Conservation (phyloP, 2,888 invertebrate genomes). For the Sisyra terminalis region DNA sequence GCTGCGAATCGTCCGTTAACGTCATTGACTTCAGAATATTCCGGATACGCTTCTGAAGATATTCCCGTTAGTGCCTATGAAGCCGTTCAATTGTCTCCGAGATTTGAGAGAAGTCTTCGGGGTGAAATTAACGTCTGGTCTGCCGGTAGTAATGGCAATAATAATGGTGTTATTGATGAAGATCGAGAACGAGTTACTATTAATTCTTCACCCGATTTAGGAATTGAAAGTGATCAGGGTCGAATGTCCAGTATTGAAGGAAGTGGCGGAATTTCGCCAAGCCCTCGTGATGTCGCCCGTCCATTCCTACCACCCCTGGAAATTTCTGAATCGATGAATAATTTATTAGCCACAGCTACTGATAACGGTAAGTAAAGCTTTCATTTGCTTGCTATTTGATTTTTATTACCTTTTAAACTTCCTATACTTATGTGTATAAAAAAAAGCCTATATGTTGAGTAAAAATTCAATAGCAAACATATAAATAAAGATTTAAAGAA, state of each 20-base stretch:
- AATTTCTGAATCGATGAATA: slow-evolving; percentile 25
- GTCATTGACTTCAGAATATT: slow-evolving; percentile 21
- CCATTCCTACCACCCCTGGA: slow-evolving; percentile 29
- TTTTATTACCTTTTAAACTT: too few relatives aligned
- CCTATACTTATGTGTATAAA: too few relatives aligned
- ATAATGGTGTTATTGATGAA: slow-evolving; percentile 7
- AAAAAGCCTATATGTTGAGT: too few relatives aligned
- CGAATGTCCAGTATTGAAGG: slow-evolving; percentile 46
- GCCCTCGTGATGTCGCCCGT: slow-evolving; percentile 13
- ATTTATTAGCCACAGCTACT: slow-evolving; percentile 19
- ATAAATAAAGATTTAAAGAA: too few relatives aligned
- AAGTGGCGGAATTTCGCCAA: slow-evolving; percentile 27
- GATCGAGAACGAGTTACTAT: slow-evolving; percentile 23
- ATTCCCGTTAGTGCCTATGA: slow-evolving; percentile 17
- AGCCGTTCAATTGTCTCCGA: slow-evolving; percentile 7
- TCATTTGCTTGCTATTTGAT: too few relatives aligned
- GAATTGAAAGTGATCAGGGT: slow-evolving; percentile 71
- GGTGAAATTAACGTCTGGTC: too few relatives aligned
- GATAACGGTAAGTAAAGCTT: slow-evolving; percentile 12
- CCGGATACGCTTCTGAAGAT: slow-evolving; percentile 31
- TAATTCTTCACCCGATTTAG: slow-evolving; percentile 66
- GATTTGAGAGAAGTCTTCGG: neutral
- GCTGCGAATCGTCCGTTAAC: slow-evolving; percentile 8
- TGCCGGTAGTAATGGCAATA: slow-evolving; percentile 6
- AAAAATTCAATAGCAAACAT: too few relatives aligned